Evolutionary conservation across 2,113 vertebrate species (phyloP), one percentile per base, ranked within the genome.

Genomic region (Mus spicilegus): DNA sequence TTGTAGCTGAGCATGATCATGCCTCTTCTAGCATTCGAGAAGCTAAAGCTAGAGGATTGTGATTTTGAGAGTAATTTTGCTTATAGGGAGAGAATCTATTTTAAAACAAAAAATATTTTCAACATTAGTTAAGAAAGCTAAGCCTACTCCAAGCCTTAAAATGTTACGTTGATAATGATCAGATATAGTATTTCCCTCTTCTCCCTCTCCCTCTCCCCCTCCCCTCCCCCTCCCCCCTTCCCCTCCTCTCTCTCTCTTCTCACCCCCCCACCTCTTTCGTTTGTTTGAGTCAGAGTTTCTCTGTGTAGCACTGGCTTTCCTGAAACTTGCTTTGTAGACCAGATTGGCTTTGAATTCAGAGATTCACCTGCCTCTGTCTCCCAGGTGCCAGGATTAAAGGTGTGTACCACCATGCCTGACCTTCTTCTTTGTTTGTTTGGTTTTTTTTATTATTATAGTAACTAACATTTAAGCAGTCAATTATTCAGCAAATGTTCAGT

Each of bases 391-490:
- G 33, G 28, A 36, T 70, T 36, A 70, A 70, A 70, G 69, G 69
- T 70, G 3, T 70, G 28, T 0, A 7, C 33, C 5, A 36, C 14
- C 33, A 70, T 36, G 69, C 14, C 69, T 67, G 65, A 26, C 69
- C 6, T 36, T 33, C 17, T 33, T 70, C 16, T 33, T 69, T 42
- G 42, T 42, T 42, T 42, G 42, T 42, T 42, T 42, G 42, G 42
- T 42, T 42, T 70, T 36, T 70, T 93, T 96, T 91, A 89, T 49
- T 49, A 49, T 49, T 89, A 78, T 67, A 42, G 6, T 90, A 84
- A 93, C 77, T 94, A 86, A 92, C n/a, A 17, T 58, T 94, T 95
- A 88, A 90, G 84, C 36, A 93, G 49, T 67, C 16, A 26, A 77
- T 30, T 42, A 87, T 33, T 92, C 14, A 58, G 11, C 87, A 90